Evolutionary conservation across 2,797 vertebrate genomes (phyloP).

Genomic region (Syngnathus acus): DNA sequence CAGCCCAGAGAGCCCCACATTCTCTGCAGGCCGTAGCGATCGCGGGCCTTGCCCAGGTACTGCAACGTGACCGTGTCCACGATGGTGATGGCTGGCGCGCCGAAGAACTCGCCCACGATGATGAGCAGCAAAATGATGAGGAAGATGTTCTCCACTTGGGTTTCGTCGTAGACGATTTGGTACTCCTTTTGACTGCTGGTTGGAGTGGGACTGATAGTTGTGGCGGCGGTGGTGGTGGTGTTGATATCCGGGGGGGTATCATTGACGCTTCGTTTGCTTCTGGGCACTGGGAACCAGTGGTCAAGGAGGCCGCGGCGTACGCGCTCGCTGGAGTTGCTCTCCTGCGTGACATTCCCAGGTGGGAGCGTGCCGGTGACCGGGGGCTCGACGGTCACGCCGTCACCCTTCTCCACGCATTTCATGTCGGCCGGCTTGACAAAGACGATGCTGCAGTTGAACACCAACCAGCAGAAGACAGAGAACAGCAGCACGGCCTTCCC

Average conservation of each 20-base stretch:
- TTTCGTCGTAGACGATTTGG: constrained; percentile 67
- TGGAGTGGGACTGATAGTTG: constrained; percentile 22
- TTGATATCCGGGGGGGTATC: not conserved
- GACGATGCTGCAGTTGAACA: constrained; percentile 91
- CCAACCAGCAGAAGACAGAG: constrained; percentile 90
- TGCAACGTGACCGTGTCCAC: constrained; percentile 95
- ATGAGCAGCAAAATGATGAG: constrained; percentile 88
- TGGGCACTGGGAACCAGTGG: not conserved
- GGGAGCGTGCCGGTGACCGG: not conserved
- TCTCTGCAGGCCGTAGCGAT: constrained; percentile 91
- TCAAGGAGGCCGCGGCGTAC: constrained; percentile 11
- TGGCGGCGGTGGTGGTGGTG: constrained; percentile 9
- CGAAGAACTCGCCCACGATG: constrained; percentile 97
- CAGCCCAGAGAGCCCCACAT: constrained; percentile 99
- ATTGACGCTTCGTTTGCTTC: constrained; percentile 32
- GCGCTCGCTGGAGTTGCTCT: constrained; percentile 25
- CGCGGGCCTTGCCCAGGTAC: constrained; percentile 85
- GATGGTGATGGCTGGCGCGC: constrained; percentile 91
- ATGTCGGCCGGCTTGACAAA: constrained; percentile 86
- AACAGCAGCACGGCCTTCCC: constrained; percentile 90
- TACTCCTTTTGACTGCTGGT: constrained; percentile 44
- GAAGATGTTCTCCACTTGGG: constrained; percentile 88
- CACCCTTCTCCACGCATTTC: constrained; percentile 69
- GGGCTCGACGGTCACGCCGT: not conserved
- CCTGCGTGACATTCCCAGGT: constrained; percentile 52